phyloP scores from a whole-genome alignment of 2,888 invertebrate species.

The Hypomecis atomaria region DNA sequence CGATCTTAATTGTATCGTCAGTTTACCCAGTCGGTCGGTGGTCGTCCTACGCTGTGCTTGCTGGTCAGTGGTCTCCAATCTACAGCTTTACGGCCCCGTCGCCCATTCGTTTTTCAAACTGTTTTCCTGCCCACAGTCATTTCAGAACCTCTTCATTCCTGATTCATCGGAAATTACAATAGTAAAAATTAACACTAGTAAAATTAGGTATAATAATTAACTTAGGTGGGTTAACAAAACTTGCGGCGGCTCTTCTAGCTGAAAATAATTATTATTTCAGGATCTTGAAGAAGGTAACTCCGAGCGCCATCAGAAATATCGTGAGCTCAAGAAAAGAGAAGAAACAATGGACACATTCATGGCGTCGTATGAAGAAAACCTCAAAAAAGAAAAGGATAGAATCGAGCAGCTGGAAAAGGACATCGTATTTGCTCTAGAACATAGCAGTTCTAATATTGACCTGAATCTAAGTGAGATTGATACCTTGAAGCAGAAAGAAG shows the following conservation, averaged over 20 bases:
- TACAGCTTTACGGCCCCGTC: too few species aligned
- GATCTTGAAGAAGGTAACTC: slow-evolving; percentile 88
- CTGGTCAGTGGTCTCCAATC: too few species aligned
- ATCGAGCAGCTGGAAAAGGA: slow-evolving; percentile 86
- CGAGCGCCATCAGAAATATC: slow-evolving; percentile 91
- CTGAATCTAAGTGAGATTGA: slow-evolving; percentile 85
- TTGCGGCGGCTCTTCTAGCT: neutral
- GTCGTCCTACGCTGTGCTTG: too few species aligned
- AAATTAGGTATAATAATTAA: too few species aligned
- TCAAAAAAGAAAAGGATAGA: slow-evolving; percentile 86
- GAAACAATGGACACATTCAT: slow-evolving; percentile 92
- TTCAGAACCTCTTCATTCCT: too few species aligned
- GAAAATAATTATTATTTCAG: slow-evolving; percentile 47
- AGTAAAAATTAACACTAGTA: too few species aligned
- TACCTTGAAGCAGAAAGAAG: slow-evolving; percentile 76
- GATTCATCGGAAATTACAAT: too few species aligned
- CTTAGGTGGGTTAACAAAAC: too few species aligned
- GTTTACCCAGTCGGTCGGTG: too few species aligned
- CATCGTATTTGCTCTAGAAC: slow-evolving; percentile 87
- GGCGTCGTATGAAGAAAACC: slow-evolving; percentile 86
- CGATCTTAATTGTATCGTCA: too few species aligned
- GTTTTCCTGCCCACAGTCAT: too few species aligned
- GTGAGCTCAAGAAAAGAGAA: slow-evolving; percentile 91
- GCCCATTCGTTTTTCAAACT: too few species aligned
- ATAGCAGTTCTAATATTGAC: slow-evolving; percentile 87